phyloP scores from a whole-genome alignment of 2,797 vertebrate genomes.

The Dallia pectoralis region DNA sequence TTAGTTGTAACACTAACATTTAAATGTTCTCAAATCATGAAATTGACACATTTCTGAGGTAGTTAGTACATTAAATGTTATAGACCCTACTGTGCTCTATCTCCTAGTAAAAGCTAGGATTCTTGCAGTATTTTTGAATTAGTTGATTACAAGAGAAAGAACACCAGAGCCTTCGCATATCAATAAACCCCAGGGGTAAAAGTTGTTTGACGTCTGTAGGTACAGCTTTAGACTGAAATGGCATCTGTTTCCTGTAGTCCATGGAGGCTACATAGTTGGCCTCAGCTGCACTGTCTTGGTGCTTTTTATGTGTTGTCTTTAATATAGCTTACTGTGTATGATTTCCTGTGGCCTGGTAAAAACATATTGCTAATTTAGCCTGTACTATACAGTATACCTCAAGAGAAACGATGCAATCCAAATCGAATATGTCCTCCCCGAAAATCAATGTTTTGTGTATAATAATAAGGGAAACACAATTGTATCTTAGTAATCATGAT shows the following conservation, averaged over 20 bases:
- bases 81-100: not conserved
- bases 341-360: not conserved
- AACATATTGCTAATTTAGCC: not conserved
- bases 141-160: constrained; percentile 66
- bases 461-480: not conserved
- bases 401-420: not conserved
- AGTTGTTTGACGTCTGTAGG: constrained; percentile 73
- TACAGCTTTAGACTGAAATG: constrained; percentile 69
- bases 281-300: constrained; percentile 64
- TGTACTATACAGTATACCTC: not conserved
- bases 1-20: not conserved
- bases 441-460: not conserved
- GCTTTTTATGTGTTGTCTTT: constrained; percentile 44
- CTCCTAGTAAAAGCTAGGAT: not conserved
- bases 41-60: not conserved
- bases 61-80: not conserved
- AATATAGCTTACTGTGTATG: constrained; percentile 26
- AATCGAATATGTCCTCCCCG: not conserved
- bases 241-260: constrained; percentile 85
- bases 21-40: not conserved
- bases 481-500: not conserved
- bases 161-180: constrained; percentile 54
- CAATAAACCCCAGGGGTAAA: constrained; percentile 72
- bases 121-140: constrained; percentile 65
- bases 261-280: constrained; percentile 57